These are phyloP conservation scores for Naja naja DNA, from an alignment of 2,113 vertebrate species.

Conservation along the genomic window DNA sequence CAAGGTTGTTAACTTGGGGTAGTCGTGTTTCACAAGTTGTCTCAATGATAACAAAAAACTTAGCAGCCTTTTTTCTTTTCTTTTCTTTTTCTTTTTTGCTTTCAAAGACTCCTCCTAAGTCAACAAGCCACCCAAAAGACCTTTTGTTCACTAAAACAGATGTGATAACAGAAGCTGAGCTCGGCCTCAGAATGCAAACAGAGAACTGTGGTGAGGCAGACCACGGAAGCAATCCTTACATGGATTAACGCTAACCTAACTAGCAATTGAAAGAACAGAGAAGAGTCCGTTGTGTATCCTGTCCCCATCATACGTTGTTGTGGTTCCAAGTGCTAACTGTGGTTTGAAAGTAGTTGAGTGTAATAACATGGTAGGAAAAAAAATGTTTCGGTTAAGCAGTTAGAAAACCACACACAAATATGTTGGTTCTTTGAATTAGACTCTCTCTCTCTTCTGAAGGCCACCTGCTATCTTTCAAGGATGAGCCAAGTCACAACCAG, in stretches of 20 bases:
- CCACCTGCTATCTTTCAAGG: slow-evolving; percentile 22
- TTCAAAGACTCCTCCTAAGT: slow-evolving; percentile 15
- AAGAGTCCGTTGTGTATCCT: neutral
- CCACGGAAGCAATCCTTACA: neutral
- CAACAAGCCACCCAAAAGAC: slow-evolving; percentile 15
- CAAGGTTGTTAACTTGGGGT: neutral
- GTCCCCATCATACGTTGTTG: neutral
- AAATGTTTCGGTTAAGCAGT: slow-evolving; percentile 12
- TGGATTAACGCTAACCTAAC: neutral
- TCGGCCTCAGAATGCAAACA: slow-evolving; percentile 19
- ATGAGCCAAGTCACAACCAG: slow-evolving; percentile 24
- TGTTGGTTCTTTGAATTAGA: neutral
- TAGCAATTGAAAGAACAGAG: neutral
- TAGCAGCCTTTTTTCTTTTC: neutral
- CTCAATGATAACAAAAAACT: slow-evolving; percentile 29
- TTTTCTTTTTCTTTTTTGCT: neutral
- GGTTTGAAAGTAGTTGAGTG: slow-evolving; percentile 15
- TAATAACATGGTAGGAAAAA: neutral
- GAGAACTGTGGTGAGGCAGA: neutral
- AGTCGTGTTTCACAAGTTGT: slow-evolving; percentile 3
- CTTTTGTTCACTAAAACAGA: slow-evolving; percentile 12
- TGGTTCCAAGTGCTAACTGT: slow-evolving; percentile 23
- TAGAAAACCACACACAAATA: slow-evolving; percentile 7
- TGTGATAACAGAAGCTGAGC: slow-evolving; percentile 4
- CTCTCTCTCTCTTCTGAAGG: neutral